Evolutionary conservation across 2,113 vertebrate species (phyloP).

Genomic region (Plecotus auritus): DNA sequence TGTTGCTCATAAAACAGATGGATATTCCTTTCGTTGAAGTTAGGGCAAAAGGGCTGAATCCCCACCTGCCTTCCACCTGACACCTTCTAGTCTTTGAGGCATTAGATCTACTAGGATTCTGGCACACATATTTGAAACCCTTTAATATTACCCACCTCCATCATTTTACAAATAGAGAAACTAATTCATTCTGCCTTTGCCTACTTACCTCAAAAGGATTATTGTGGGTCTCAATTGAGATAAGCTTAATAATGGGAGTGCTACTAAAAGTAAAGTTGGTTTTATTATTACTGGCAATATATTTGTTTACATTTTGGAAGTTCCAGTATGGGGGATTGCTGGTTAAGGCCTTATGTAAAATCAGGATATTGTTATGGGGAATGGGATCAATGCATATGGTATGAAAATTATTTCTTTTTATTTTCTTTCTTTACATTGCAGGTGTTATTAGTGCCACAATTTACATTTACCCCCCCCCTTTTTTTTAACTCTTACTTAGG

Average conservation of each 20-base stretch:
- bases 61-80: background rate
- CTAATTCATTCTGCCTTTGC: background rate
- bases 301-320: background rate
- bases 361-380: background rate
- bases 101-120: background rate
- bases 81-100: background rate
- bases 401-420: background rate
- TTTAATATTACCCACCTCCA: background rate
- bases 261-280: background rate
- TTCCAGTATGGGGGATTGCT: background rate
- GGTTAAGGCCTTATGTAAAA: background rate
- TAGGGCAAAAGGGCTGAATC: background rate
- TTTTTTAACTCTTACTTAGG: background rate
- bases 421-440: background rate
- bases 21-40: background rate
- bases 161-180: slow-evolving; percentile 37
- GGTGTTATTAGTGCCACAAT: background rate
- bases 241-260: background rate
- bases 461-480: background rate
- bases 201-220: background rate
- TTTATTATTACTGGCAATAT: background rate
- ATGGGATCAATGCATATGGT: background rate
- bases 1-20: background rate
- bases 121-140: background rate
- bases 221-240: background rate